Base-by-base conservation (phyloP, 1,140 invertebrate genomes). In the Orussus abietinus region DNA sequence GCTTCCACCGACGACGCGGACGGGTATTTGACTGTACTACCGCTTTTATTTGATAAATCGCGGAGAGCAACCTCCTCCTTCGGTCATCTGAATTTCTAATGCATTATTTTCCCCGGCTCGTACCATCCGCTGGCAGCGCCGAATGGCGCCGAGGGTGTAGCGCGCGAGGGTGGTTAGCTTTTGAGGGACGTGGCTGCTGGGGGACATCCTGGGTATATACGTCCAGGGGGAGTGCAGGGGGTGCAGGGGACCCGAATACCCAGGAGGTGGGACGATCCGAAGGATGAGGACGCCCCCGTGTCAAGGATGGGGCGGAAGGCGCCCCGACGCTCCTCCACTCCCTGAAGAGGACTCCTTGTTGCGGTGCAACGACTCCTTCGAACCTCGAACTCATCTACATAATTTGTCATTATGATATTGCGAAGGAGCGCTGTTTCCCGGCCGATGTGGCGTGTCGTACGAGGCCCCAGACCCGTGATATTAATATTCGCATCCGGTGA, bases 11-110 rank as follows among this genome's bases (percentile, higher is more conserved):
- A 66, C 57, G 59, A 62, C 59, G 55, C 47, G 49, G 56, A 64
- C 60, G 62, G 62, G 57, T 61, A 68, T 68, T 68, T 66, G 64
- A 68, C 60, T 65, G 57, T 59, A 62, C 51, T 57, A 54, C 54
- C 51, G 60, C 62, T 68, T 64, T 65, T 59, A 66, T 68, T 68
- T 68, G 65, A 68, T 68, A 68, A 68, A 68, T 68, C 62, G 59
- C 51, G 43, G 46, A 34, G 42, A 57, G 41, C 19, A 21, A 31
- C 14, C 36, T 25, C 41, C 51, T 53, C 45, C 53, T 61, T 48
- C 58, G 64, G 64, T 68, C 65, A 68, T 68, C 65, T 65, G 65
- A 68, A 66, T 66, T 68, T 68, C 65, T 68, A 68, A 68, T 65
- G 62, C 57, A 63, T 62, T 60, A 53, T 62, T 59, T 62, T 57